Conservation (phyloP, 1,140 invertebrate genomes). For the Alviniconcha marisindica region DNA sequence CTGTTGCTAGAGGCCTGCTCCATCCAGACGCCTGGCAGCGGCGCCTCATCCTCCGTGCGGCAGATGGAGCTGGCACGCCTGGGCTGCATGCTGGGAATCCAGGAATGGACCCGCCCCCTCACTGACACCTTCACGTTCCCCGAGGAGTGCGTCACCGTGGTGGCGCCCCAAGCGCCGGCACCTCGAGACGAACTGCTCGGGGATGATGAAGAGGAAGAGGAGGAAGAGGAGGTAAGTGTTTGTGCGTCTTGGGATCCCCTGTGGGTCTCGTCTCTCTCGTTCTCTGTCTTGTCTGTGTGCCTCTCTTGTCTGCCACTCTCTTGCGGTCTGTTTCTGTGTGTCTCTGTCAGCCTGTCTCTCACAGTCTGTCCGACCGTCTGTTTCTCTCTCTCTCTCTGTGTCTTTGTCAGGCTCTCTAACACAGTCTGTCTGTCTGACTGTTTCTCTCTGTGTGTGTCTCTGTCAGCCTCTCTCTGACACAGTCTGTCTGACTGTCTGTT, state of each 20-base stretch:
- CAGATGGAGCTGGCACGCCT: conserved; percentile 57
- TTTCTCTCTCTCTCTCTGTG: too few species aligned
- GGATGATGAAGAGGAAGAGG: conserved; percentile 44
- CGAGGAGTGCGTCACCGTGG: conserved; percentile 24
- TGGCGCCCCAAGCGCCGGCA: conserved; percentile 30
- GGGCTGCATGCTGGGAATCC: conserved; percentile 67
- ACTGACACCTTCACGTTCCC: conserved; percentile 34
- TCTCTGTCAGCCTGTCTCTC: too few species aligned
- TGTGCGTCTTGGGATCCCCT: conserved; percentile 27
- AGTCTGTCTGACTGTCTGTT: too few species aligned
- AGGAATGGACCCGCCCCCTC: conserved; percentile 63
- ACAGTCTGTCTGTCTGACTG: too few species aligned
- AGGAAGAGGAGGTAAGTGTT: conserved; percentile 43
- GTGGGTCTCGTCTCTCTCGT: neutral
- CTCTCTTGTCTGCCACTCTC: neutral
- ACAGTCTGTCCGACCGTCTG: too few species aligned
- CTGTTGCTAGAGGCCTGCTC: conserved; percentile 56
- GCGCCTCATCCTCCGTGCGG: conserved; percentile 34
- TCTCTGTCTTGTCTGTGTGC: too few species aligned
- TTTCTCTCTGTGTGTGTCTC: too few species aligned
- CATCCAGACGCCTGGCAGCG: too few species aligned
- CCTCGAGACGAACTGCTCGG: conserved; percentile 50
- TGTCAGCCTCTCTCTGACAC: too few species aligned
- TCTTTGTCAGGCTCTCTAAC: too few species aligned
- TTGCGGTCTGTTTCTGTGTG: neutral